Evolutionary conservation across 2,797 vertebrate genomes (phyloP).

Genomic region (Ispidina lecontei): DNA sequence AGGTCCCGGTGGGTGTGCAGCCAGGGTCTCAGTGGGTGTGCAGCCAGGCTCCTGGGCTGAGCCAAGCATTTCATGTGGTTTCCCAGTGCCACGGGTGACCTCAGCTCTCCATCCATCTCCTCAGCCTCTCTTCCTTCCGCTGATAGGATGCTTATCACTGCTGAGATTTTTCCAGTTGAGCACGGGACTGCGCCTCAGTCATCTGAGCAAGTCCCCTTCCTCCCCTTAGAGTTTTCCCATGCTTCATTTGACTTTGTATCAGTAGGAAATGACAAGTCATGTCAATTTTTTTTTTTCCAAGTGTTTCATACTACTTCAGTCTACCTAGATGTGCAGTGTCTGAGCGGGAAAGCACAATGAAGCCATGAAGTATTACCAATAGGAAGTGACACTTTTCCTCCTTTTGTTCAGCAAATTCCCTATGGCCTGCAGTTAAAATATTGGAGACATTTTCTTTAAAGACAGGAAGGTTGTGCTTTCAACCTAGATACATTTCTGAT

Average conservation of each 20-base stretch:
- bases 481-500: slow-evolving; percentile 45
- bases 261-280: slow-evolving; percentile 69
- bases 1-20: fast-evolving
- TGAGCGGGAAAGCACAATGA: slow-evolving; percentile 45
- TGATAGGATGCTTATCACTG: slow-evolving; percentile 1
- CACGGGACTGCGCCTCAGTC: slow-evolving; percentile 36
- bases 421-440: slow-evolving; percentile 42
- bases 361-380: slow-evolving; percentile 25
- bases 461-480: slow-evolving; percentile 77
- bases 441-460: slow-evolving; percentile 51
- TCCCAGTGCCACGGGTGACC: background rate
- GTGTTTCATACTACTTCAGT: background rate
- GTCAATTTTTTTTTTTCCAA: slow-evolving; percentile 37
- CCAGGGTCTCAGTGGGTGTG: background rate
- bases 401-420: slow-evolving; percentile 84
- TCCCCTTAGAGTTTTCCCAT: slow-evolving; percentile 54
- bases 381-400: slow-evolving; percentile 93
- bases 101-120: background rate
- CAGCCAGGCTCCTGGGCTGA: background rate
- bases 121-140: slow-evolving; percentile 54
- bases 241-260: slow-evolving; percentile 29
- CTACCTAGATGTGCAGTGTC: background rate
- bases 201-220: slow-evolving; percentile 44
- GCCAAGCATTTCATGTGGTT: background rate
- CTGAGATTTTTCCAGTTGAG: slow-evolving; percentile 57